Conservation (phyloP, 2,113 vertebrate species). For the Eonycteris spelaea region DNA sequence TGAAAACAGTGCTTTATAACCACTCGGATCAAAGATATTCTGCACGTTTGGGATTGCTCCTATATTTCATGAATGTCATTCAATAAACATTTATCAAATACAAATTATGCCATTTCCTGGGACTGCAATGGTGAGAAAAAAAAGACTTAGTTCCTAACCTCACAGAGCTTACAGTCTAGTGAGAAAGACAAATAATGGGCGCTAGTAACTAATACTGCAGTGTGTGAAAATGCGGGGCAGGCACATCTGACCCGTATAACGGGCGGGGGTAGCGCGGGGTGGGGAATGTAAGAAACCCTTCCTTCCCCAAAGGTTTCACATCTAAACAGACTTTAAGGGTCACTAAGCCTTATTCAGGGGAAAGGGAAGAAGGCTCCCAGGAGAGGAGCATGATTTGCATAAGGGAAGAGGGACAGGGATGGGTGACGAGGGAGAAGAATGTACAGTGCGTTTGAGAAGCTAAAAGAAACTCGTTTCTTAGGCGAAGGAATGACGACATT, state of each 20-base stretch:
- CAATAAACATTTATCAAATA: constrained; percentile 27
- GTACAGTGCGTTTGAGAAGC: not conserved
- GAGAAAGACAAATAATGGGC: not conserved
- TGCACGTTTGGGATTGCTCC: not conserved
- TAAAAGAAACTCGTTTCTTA: not conserved
- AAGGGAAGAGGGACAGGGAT: not conserved
- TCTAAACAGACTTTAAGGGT: not conserved
- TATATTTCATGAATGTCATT: constrained; percentile 1
- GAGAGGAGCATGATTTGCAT: not conserved
- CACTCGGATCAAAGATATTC: not conserved
- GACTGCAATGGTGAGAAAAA: not conserved
- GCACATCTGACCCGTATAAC: too few species aligned
- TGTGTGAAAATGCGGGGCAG: not conserved
- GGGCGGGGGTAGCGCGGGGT: not conserved
- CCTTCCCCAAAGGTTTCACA: not conserved
- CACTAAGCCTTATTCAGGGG: not conserved
- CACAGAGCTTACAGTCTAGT: not conserved
- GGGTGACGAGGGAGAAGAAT: not conserved
- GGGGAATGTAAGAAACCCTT: not conserved
- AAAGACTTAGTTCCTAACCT: not conserved
- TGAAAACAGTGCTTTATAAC: not conserved
- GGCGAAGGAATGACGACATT: not conserved
- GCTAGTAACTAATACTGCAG: not conserved
- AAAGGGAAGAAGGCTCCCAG: not conserved
- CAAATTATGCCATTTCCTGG: not conserved